Percentiles rank a stretch among this genome's conserved stretches.
phyloP scores from a whole-genome alignment of 2,113 vertebrate genomes.

The Entomyzon cyanotis region DNA sequence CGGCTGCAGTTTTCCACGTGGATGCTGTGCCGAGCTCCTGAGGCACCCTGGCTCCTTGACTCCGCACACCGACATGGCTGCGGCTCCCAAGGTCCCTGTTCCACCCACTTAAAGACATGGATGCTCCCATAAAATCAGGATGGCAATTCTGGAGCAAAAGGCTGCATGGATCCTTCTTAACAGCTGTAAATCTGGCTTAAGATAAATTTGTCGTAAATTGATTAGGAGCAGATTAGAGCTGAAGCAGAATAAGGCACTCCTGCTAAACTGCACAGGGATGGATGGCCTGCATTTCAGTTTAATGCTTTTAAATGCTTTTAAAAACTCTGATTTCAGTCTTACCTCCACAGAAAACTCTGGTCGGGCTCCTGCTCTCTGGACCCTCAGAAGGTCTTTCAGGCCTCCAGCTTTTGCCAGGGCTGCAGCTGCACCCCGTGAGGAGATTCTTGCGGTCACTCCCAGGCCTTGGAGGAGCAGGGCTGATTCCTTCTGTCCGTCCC shows the following conservation, averaged over 20 bases:
- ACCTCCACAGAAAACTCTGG: not conserved
- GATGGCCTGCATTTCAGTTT: not conserved
- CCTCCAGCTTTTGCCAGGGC: not conserved
- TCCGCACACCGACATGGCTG: not conserved
- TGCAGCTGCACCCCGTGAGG: accelerated
- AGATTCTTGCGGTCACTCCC: accelerated
- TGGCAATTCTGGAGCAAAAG: not conserved
- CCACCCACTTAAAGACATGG: accelerated
- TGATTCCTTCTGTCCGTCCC: no score
- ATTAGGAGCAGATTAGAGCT: slow-evolving; percentile 35
- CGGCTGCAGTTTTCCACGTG: not conserved
- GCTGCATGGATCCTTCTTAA: not conserved
- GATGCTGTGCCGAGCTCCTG: not conserved
- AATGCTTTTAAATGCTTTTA: not conserved
- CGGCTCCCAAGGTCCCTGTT: accelerated
- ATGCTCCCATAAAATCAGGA: not conserved
- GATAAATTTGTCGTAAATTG: slow-evolving; percentile 27
- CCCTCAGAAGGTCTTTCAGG: not conserved
- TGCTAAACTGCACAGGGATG: not conserved
- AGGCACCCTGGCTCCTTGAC: not conserved
- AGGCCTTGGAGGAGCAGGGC: no score
- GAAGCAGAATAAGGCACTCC: not conserved
- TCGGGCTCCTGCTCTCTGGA: not conserved
- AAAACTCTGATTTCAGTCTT: not conserved
- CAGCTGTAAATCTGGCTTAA: slow-evolving; percentile 38